Evolutionary conservation across 37 sponge, comb jelly and placozoan genomes (phyloP).

Genomic region (Axinella damicornis): DNA sequence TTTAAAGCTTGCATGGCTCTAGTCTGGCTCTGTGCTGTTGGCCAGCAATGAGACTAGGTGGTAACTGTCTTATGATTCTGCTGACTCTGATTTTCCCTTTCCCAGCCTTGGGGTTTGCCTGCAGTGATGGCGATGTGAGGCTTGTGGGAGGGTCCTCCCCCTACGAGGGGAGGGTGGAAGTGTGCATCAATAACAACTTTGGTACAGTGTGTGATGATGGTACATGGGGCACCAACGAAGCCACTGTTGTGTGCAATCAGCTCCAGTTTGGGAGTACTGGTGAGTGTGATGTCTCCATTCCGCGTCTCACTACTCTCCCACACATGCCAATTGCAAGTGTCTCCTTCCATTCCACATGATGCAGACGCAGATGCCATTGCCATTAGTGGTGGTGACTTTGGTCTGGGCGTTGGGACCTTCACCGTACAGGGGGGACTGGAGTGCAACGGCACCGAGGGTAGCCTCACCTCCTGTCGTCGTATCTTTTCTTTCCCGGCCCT

Average conservation of each 20-base stretch:
- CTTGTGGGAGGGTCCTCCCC: constrained; percentile 30
- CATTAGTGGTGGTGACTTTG: constrained; percentile 28
- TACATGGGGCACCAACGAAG: constrained; percentile 14
- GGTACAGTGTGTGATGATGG: constrained; percentile 40
- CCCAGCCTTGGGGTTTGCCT: constrained; percentile 33
- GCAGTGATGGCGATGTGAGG: constrained; percentile 21
- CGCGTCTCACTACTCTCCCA: neutral
- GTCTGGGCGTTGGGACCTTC: constrained; percentile 24
- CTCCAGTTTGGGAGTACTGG: constrained; percentile 3
- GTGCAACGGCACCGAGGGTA: constrained; percentile 35
- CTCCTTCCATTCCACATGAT: neutral
- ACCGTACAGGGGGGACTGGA: too few relatives aligned
- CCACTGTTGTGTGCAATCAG: constrained; percentile 50
- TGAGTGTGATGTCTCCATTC: neutral
- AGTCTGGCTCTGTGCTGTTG: too few relatives aligned
- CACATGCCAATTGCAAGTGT: neutral
- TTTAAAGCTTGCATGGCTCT: too few relatives aligned
- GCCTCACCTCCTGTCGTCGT: constrained; percentile 12
- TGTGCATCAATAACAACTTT: constrained; percentile 24
- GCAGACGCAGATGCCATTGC: constrained; percentile 19
- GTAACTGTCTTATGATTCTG: too few relatives aligned
- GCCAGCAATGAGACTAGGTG: too few relatives aligned
- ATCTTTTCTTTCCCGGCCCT: neutral
- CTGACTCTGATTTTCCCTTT: too few relatives aligned
- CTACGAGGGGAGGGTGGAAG: constrained; percentile 56